A percentile compares a stretch with the other conserved stretches of the same genome.
Evolutionary conservation across 1,140 invertebrate species (phyloP).

Genomic region (Acyrthosiphon pisum): DNA sequence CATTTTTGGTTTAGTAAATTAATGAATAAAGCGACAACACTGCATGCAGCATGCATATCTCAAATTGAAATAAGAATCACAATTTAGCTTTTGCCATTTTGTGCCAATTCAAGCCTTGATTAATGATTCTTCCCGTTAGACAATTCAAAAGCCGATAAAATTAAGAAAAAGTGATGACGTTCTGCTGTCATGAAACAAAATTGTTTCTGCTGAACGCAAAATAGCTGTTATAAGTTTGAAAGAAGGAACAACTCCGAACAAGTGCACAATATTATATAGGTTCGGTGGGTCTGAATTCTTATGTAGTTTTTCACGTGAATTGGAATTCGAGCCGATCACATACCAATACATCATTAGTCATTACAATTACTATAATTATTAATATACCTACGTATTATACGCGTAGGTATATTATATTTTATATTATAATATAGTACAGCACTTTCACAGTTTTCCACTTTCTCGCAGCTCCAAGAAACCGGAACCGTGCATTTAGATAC

Average conservation of each 20-base stretch:
- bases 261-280: background rate
- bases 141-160: no score
- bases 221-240: background rate
- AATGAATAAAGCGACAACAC: no score
- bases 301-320: background rate
- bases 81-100: background rate
- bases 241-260: background rate
- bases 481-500: background rate
- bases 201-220: background rate
- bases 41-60: background rate
- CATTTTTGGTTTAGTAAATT: background rate
- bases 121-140: no score
- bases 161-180: no score
- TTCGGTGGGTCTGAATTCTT: background rate
- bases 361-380: background rate
- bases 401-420: background rate
- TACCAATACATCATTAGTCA: no score
- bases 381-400: no score
- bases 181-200: background rate
- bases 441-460: conserved; percentile 21
- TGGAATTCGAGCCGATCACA: background rate
- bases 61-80: background rate
- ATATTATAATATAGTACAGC: background rate
- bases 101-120: background rate
- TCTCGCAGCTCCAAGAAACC: background rate